Conservation (phyloP, 2,797 vertebrate genomes). For the Xiphophorus birchmanni region DNA sequence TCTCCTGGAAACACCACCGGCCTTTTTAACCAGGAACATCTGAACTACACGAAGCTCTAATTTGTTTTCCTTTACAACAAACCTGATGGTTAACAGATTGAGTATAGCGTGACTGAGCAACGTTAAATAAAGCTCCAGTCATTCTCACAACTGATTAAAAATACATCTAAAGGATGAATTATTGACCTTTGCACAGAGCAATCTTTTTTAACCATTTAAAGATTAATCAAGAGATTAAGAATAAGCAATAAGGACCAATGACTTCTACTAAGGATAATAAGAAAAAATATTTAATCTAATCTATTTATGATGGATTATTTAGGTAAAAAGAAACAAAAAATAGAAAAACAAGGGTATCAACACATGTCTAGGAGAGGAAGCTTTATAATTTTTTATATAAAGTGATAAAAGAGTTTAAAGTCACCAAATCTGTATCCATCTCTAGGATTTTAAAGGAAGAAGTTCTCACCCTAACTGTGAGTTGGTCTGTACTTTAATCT, state of each 20-base stretch:
- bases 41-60: constrained; percentile 24
- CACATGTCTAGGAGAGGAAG: not conserved
- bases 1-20: constrained; percentile 15
- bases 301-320: not conserved
- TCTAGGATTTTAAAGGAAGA: not conserved
- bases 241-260: not conserved
- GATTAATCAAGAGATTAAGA: not conserved
- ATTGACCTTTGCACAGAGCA: not conserved
- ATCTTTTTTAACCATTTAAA: not conserved
- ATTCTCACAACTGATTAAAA: not conserved
- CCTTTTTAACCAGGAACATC: constrained; percentile 26
- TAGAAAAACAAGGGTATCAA: not conserved
- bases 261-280: not conserved
- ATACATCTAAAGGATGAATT: constrained; percentile 1
- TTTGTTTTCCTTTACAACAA: constrained; percentile 22
- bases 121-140: not conserved
- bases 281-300: not conserved
- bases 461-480: not conserved
- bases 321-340: not conserved
- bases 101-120: not conserved
- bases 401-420: not conserved
- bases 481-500: not conserved
- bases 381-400: not conserved
- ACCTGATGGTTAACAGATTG: constrained; percentile 16
- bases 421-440: not conserved